phyloP scores from a whole-genome alignment of 2,113 vertebrate species.

The Kobus ellipsiprymnus region DNA sequence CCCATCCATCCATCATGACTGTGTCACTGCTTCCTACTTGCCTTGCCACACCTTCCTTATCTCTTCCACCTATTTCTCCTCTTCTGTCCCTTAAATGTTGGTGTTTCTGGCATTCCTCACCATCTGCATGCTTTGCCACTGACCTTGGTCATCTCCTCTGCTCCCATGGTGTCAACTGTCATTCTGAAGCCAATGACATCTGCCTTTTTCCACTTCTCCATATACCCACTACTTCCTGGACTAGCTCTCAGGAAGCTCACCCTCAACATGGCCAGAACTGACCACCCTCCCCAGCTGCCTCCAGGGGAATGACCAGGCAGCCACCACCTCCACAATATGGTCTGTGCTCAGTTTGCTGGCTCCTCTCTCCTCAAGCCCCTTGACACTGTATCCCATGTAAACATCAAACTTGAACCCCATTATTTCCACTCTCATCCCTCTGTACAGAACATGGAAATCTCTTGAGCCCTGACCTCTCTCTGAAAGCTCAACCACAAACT shows the following conservation, averaged over 20 bases:
- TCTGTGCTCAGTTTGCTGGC: not conserved
- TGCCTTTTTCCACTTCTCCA: not conserved
- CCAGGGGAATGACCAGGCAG: not conserved
- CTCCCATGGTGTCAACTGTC: not conserved
- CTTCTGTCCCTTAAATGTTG: not conserved
- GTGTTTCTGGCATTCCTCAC: not conserved
- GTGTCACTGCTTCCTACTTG: not conserved
- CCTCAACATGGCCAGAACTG: not conserved
- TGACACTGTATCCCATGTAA: not conserved
- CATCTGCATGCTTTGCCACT: not conserved
- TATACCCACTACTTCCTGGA: not conserved
- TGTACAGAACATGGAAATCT: not conserved
- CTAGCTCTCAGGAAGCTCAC: not conserved
- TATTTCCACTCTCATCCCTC: not conserved
- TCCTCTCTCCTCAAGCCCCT: not conserved
- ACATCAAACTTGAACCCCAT: not conserved
- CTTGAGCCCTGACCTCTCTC: not conserved
- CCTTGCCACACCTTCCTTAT: not conserved
- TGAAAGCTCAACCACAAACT: not conserved
- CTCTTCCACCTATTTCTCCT: not conserved
- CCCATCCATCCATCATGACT: not conserved
- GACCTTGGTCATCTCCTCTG: not conserved
- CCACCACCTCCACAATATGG: not conserved
- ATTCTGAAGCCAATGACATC: not conserved
- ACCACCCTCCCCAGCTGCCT: not conserved